Base-by-base conservation (phyloP, 1,140 invertebrate species). In the Leptinotarsa undecemlineata region DNA sequence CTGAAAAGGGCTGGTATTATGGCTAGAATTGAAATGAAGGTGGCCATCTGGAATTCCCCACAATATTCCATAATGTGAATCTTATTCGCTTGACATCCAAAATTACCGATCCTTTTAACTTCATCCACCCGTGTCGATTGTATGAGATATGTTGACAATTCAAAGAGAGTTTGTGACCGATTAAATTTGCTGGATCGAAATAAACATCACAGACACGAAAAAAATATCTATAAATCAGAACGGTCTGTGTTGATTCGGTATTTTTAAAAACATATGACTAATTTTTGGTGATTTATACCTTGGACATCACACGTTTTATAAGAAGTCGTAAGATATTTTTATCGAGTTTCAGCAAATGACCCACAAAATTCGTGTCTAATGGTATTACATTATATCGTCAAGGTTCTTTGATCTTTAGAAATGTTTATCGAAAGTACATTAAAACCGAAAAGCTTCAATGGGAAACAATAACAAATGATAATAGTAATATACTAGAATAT, bases 181-280 rank as follows among this genome's bases (percentile, higher is more conserved):
- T 57, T 57, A 57, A 57, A 15, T 57, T 19, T 57, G 17, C 51
- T 17, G 15, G 51, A 57, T 57, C 51, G n/a, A 57, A 57, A 57
- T 57, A 57, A 57, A 57, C 51, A 57, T 57, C 51, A 57, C 15
- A 57, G 51, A 57, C 51, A 57, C 51, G 51, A 57, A 57, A 57
- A 57, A 57, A 57, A 57, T 57, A 57, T 57, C 51, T n/a, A 57
- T 57, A 17, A 57, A 57, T 57, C 51, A 17, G 51, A 57, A 57
- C 51, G n/a, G 51, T 57, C 51, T 57, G 51, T 57, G 51, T 57
- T 57, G 51, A 1, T 57, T 15, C 51, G 51, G 4, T 57, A 57
- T 57, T 57, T 57, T 57, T 57, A 57, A 57, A 57, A 57, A 57
- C n/a, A 57, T 57, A 57, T 57, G 51, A 57, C 51, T 57, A 57